Percentiles rank a stretch among this genome's conserved stretches.
phyloP scores from a whole-genome alignment of 2,113 vertebrate genomes.

The Pelusios castaneus region DNA sequence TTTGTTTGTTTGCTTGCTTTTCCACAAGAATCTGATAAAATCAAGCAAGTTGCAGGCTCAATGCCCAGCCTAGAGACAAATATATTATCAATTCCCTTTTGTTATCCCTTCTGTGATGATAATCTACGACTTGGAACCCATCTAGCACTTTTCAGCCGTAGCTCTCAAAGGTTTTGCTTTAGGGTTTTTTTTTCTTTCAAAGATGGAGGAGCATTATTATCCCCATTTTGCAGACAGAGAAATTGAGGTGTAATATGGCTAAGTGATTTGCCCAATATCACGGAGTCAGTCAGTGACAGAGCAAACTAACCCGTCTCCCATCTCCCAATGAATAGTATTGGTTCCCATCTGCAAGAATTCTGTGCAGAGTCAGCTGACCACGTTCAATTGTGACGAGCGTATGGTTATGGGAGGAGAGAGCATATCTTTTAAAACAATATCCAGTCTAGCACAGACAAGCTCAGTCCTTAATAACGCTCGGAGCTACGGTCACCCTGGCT shows the following conservation, averaged over 20 bases:
- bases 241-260: not conserved
- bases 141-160: not conserved
- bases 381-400: not conserved
- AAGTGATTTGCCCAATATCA: not conserved
- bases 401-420: not conserved
- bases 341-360: not conserved
- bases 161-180: not conserved
- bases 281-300: not conserved
- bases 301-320: not conserved
- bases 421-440: not conserved
- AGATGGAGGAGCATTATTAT: not conserved
- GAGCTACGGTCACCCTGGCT: rapidly evolving
- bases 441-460: not conserved
- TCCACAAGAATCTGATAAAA: not conserved
- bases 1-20: not conserved
- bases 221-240: not conserved
- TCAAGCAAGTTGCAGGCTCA: not conserved
- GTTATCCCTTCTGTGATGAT: not conserved
- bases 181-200: not conserved
- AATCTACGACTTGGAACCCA: not conserved
- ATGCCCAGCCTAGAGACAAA: not conserved
- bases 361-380: not conserved
- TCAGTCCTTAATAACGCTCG: not conserved
- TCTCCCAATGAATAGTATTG: not conserved
- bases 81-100: not conserved